A percentile compares a stretch with the other conserved stretches of the same genome.
These are phyloP conservation scores for Amphipyra berbera DNA, from an alignment of 2,888 invertebrate species.

Conservation along the genomic window DNA sequence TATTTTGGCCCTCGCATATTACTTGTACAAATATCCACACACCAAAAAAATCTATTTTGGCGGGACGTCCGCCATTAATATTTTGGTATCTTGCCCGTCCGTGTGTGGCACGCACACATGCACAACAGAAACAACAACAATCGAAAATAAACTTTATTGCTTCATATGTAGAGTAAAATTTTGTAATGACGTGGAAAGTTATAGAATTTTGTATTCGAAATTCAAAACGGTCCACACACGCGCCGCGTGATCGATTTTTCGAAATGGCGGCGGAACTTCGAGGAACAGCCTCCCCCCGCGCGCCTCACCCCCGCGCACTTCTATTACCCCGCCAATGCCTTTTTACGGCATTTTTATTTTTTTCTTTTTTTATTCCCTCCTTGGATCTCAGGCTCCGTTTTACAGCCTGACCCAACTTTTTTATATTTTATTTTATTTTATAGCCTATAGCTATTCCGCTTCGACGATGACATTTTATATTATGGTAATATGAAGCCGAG, in stretches of 20 bases:
- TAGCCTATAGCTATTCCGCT: slow-evolving; percentile 57
- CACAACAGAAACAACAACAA: slow-evolving; percentile 21
- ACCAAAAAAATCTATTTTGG: slow-evolving; percentile 76
- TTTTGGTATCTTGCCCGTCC: slow-evolving; percentile 71
- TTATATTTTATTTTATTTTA: slow-evolving; percentile 61
- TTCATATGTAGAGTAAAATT: slow-evolving; percentile 32
- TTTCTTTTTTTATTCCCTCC: slow-evolving; percentile 72
- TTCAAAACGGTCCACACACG: slow-evolving; percentile 84
- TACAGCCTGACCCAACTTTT: slow-evolving; percentile 67
- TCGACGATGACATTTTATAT: slow-evolving; percentile 60
- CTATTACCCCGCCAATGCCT: slow-evolving; percentile 74
- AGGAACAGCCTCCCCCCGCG: slow-evolving; percentile 58
- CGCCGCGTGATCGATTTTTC: slow-evolving; percentile 86
- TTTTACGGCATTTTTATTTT: slow-evolving; percentile 77
- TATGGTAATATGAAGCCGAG: slow-evolving; percentile 54
- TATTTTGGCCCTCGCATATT: slow-evolving; percentile 28
- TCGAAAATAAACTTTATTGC: slow-evolving; percentile 44
- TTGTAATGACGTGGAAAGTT: slow-evolving; percentile 43
- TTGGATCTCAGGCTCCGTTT: slow-evolving; percentile 71
- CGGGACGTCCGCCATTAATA: slow-evolving; percentile 73
- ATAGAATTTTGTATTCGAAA: slow-evolving; percentile 74
- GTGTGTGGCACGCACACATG: slow-evolving; percentile 63
- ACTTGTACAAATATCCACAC: slow-evolving; percentile 45
- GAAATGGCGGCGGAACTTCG: slow-evolving; percentile 70
- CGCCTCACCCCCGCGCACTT: slow-evolving; percentile 60